These are phyloP conservation scores for Drosophila barbarae DNA, from an alignment of 2,888 invertebrate genomes.

Conservation along the genomic window DNA sequence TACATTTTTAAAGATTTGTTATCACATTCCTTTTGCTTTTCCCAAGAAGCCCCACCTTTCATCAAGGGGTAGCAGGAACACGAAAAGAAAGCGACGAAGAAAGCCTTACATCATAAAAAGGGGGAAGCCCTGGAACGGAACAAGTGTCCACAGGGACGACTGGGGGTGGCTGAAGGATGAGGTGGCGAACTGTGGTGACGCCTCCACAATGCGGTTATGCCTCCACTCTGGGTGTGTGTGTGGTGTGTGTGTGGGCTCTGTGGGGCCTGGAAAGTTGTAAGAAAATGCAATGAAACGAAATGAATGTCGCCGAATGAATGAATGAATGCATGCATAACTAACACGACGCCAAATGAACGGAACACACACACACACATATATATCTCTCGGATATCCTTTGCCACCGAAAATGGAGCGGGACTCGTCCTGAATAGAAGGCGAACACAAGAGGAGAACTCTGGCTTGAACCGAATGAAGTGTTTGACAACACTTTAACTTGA, in stretches of 20 bases:
- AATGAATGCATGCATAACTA: constrained; percentile 69
- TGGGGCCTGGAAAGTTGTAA: constrained; percentile 41
- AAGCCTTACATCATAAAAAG: constrained; percentile 50
- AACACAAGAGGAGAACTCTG: not conserved
- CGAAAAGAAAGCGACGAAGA: constrained; percentile 13
- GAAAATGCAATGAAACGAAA: constrained; percentile 68
- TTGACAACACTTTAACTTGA: constrained; percentile 75
- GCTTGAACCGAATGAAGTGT: constrained; percentile 62
- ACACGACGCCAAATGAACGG: constrained; percentile 41
- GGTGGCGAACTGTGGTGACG: constrained; percentile 18
- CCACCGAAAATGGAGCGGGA: constrained; percentile 16
- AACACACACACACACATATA: not conserved
- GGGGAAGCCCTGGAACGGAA: constrained; percentile 33
- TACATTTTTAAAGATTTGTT: too few relatives aligned
- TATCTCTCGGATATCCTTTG: constrained; percentile 24
- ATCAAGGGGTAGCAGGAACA: constrained; percentile 1
- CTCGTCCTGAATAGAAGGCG: not conserved
- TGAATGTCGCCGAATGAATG: constrained; percentile 68
- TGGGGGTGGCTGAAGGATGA: not conserved
- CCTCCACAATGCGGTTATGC: constrained; percentile 59
- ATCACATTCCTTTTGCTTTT: too few relatives aligned
- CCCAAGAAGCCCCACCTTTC: too few relatives aligned
- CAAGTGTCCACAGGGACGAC: constrained; percentile 26
- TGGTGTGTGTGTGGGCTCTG: not conserved
- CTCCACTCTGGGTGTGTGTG: constrained; percentile 1